Conservation (phyloP, 2,888 invertebrate genomes). For the Dynastes maya region DNA sequence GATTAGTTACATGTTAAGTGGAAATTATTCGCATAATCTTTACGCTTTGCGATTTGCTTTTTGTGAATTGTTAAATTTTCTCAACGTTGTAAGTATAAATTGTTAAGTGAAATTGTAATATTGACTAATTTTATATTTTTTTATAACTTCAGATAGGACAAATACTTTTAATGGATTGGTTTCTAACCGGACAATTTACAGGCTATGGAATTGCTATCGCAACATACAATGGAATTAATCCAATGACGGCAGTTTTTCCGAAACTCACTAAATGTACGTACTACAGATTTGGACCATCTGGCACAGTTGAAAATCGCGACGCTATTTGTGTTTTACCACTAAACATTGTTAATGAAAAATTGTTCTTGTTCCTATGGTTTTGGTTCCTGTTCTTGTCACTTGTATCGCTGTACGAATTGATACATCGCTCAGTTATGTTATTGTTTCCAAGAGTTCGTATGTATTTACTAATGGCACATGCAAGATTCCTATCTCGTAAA, state of each 20-base stretch:
- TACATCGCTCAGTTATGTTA: constrained; percentile 78
- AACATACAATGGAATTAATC: constrained; percentile 70
- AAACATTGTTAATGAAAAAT: constrained; percentile 86
- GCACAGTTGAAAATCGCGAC: constrained; percentile 74
- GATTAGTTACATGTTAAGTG: constrained; percentile 74
- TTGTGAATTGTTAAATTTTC: constrained; percentile 83
- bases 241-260: constrained; percentile 81
- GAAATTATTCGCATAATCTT: constrained; percentile 75
- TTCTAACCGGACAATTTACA: constrained; percentile 77
- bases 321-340: constrained; percentile 83
- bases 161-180: constrained; percentile 79
- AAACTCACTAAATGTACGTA: constrained; percentile 80
- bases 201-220: constrained; percentile 75
- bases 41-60: constrained; percentile 80
- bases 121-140: background rate
- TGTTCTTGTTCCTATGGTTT: constrained; percentile 83
- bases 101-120: constrained; percentile 25
- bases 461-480: constrained; percentile 76
- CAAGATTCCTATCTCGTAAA: constrained; percentile 73
- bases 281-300: constrained; percentile 75
- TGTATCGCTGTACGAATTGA: constrained; percentile 76
- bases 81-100: constrained; percentile 78
- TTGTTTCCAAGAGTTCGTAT: constrained; percentile 75
- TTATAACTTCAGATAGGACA: constrained; percentile 75
- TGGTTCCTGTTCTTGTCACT: constrained; percentile 80